Evolutionary conservation across 2,888 invertebrate species (phyloP).

Genomic region (Papilio elwesi): DNA sequence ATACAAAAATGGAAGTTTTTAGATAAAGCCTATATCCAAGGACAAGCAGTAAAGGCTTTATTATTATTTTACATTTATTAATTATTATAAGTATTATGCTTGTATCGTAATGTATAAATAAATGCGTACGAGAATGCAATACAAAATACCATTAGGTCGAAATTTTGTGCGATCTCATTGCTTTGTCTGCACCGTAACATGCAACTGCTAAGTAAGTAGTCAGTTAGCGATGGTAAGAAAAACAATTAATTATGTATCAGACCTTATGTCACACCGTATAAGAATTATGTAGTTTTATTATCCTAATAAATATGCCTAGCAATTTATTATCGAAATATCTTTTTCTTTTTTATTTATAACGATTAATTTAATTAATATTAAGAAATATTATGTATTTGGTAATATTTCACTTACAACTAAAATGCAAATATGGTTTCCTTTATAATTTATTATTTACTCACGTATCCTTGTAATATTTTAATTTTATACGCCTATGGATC

Average conservation of each 20-base stretch:
- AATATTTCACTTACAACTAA: no score
- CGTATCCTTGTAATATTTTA: no score
- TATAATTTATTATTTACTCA: no score
- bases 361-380: no score
- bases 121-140: background rate
- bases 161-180: slow-evolving; percentile 53
- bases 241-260: slow-evolving; percentile 54
- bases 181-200: slow-evolving; percentile 56
- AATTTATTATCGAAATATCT: no score
- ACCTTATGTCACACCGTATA: slow-evolving; percentile 37
- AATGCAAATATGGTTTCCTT: no score
- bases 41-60: no score
- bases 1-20: no score
- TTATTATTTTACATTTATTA: background rate
- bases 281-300: slow-evolving; percentile 1
- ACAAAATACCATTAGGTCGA: slow-evolving; percentile 47
- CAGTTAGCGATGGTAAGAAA: slow-evolving; percentile 54
- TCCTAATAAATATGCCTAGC: background rate
- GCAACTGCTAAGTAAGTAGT: slow-evolving; percentile 53
- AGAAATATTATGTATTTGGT: no score
- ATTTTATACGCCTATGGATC: no score
- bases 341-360: no score
- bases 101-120: background rate
- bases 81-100: background rate
- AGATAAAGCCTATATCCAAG: no score